Evolutionary conservation across 2,797 vertebrate species (phyloP), one percentile per base, ranked within the genome.

Genomic region (Capromys pilorides): DNA sequence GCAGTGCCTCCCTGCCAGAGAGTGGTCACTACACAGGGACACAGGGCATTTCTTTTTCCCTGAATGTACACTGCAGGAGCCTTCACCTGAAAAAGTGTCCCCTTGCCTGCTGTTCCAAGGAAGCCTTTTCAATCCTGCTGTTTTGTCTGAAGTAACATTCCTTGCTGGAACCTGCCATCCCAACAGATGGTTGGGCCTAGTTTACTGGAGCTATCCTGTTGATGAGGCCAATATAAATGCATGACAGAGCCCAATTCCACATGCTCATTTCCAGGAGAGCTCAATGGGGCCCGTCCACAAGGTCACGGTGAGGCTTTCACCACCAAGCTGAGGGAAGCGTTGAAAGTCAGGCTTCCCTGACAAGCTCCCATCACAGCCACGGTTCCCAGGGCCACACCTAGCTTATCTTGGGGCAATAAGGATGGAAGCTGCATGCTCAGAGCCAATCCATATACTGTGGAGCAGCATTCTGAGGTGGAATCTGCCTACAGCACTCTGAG

Each of bases 201-300:
- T 80, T 87, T 96, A 90, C 79, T 88, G 69, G 45, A 96, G 92
- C 95, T 91, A 90, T 88, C 41, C 59, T 0, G 0, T 94, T 96
- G 96, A 97, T 96, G 96, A 97, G 61, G 95, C 95, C 97, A 97
- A 95, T 97, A 97, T 97, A 97, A 97, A 97, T 97, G 96, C 97
- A 97, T 97, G 96, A 97, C 67, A 1, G 94, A 96, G 91, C 96
- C 95, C 97, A 96, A 94, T 96, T 95, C 87, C 91, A 94, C 75
- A 57, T 1, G 0, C 90, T 95, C 31, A 3, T 96, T 96, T 97
- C 93, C 93, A 51, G 86, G 91, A 94, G 86, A 94, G 49, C 88
- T 96, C 96, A 95, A 57, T 0, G 0, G 91, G 95, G 94, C 94
- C 82, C 45, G 81, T 97, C 94, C 6, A 1, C 71, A 95, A 81